phyloP scores from a whole-genome alignment of 2,888 invertebrate genomes.

The Punctoribates punctum region DNA sequence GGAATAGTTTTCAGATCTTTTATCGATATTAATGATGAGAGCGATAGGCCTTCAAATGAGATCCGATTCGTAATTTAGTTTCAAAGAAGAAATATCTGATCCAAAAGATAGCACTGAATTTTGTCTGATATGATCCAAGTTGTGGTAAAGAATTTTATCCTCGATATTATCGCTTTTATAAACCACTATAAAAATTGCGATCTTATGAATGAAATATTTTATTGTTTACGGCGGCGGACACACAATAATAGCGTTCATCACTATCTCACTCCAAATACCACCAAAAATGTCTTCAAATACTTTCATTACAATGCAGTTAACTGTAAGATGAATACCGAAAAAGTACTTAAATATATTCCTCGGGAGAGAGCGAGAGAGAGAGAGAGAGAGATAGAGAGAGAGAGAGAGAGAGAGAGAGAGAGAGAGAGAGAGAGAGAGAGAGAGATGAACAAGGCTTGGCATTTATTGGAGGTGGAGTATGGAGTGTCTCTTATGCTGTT shows the following conservation, averaged over 20 bases:
- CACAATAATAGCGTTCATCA: background rate
- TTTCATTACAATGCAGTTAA: conserved; percentile 19
- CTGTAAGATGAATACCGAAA: conserved; percentile 8
- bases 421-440: background rate
- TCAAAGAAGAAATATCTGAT: background rate
- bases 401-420: conserved; percentile 26
- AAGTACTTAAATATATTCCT: conserved; percentile 20
- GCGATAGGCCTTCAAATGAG: background rate
- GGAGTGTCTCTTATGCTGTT: conserved; percentile 1
- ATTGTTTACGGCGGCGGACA: background rate
- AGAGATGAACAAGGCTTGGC: conserved; percentile 29
- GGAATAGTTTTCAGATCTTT: conserved; percentile 22
- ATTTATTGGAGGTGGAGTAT: conserved; percentile 31
- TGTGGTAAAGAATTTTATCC: conserved; percentile 31
- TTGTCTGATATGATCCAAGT: conserved; percentile 28
- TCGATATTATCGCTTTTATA: conserved; percentile 4
- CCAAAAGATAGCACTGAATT: background rate
- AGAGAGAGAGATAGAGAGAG: conserved; percentile 36
- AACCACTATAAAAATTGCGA: conserved; percentile 2
- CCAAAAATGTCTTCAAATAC: background rate
- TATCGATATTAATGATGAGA: conserved; percentile 20
- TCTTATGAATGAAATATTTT: conserved; percentile 34
- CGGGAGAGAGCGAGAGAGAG: conserved; percentile 29
- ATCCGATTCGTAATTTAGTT: conserved; percentile 15
- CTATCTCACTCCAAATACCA: background rate